These are phyloP conservation scores for Lordiphosa andalusiaca DNA, from an alignment of 2,888 invertebrate species.

Conservation along the genomic window DNA sequence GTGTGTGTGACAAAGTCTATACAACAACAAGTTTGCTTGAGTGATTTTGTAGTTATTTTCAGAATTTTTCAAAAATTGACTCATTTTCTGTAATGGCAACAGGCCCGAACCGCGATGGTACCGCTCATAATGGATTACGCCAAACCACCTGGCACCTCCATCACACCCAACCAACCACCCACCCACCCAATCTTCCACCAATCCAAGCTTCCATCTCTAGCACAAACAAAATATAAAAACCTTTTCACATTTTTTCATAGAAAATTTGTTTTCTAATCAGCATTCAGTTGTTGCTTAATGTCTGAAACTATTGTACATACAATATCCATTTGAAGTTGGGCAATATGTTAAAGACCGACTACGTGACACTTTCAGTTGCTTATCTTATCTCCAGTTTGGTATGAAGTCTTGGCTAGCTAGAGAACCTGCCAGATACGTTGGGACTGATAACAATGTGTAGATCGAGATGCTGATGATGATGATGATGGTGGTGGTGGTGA, in stretches of 20 bases:
- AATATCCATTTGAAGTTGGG: constrained; percentile 68
- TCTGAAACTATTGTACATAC: constrained; percentile 31
- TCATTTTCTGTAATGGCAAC: too few relatives aligned
- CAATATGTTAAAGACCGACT: constrained; percentile 30
- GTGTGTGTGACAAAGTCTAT: too few relatives aligned
- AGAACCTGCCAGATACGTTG: constrained; percentile 1
- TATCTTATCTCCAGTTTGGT: constrained; percentile 1
- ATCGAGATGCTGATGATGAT: constrained; percentile 35
- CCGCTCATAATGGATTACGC: too few relatives aligned
- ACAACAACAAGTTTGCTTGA: too few relatives aligned
- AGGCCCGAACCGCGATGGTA: too few relatives aligned
- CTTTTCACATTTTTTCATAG: background rate
- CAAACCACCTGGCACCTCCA: too few relatives aligned
- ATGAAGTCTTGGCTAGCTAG: background rate
- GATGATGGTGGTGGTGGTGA: constrained; percentile 42
- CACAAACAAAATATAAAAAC: too few relatives aligned
- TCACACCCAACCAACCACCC: too few relatives aligned
- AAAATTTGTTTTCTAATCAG: background rate
- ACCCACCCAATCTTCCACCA: too few relatives aligned
- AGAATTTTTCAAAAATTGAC: too few relatives aligned
- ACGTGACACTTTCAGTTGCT: constrained; percentile 31
- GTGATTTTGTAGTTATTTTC: too few relatives aligned
- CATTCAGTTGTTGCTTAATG: constrained; percentile 1
- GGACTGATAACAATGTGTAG: background rate
- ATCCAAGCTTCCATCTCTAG: too few relatives aligned